Conservation (phyloP, 2,113 vertebrate species). For the Ammodytes dubius region DNA sequence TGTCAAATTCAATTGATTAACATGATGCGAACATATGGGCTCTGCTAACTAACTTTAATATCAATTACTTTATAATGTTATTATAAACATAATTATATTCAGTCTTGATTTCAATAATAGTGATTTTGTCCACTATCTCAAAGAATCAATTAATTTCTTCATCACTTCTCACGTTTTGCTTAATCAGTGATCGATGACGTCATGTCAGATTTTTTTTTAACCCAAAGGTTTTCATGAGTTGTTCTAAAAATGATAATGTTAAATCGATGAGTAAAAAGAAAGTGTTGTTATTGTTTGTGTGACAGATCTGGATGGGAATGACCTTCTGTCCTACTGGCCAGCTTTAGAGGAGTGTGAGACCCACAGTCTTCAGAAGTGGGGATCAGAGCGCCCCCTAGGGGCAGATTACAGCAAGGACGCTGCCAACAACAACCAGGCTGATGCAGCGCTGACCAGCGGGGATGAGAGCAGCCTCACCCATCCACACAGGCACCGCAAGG, state of each 20-base stretch:
- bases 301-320: conserved; percentile 96
- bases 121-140: not conserved
- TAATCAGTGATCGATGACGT: not conserved
- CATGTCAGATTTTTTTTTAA: not conserved
- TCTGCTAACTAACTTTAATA: not conserved
- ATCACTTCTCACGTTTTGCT: not conserved
- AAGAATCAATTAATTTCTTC: not conserved
- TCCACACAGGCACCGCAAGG: conserved; percentile 93
- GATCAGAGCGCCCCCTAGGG: conserved; percentile 95
- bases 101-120: not conserved
- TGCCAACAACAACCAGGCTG: conserved; percentile 94
- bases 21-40: not conserved
- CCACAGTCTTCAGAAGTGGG: conserved; percentile 95
- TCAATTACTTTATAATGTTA: too few relatives aligned
- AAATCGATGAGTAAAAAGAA: not conserved
- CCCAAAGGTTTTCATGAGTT: not conserved
- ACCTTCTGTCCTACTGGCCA: conserved; percentile 97
- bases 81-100: not conserved
- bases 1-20: conserved; percentile 16
- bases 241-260: not conserved
- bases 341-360: conserved; percentile 93
- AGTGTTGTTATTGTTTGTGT: conserved; percentile 47
- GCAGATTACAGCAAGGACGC: conserved; percentile 93
- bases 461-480: conserved; percentile 93
- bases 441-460: conserved; percentile 93